Percentiles rank a stretch among this genome's conserved stretches.
phyloP scores from a whole-genome alignment of 2,797 vertebrate species.

The Euphonia xanthogaster region DNA sequence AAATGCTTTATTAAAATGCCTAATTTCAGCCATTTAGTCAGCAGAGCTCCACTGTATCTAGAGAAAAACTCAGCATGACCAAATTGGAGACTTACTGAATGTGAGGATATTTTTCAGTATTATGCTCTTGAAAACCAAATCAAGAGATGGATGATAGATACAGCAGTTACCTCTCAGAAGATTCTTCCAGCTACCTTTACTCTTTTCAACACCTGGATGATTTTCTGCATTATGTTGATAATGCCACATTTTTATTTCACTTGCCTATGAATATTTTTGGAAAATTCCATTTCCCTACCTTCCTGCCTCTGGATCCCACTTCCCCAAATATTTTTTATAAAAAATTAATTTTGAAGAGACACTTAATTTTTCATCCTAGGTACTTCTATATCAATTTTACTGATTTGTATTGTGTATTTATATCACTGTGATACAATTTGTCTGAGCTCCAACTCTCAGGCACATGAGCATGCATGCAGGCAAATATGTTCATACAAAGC shows the following conservation, averaged over 20 bases:
- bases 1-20: background rate
- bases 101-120: background rate
- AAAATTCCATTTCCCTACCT: background rate
- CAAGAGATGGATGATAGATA: background rate
- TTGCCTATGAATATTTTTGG: background rate
- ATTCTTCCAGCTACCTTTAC: background rate
- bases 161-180: background rate
- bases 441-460: background rate
- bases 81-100: background rate
- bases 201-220: background rate
- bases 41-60: background rate
- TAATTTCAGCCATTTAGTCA: background rate
- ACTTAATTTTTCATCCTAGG: background rate
- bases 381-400: background rate
- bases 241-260: background rate
- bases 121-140: background rate
- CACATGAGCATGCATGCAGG: background rate
- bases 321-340: background rate
- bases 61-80: background rate
- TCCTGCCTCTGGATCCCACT: background rate
- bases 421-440: background rate
- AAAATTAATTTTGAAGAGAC: background rate
- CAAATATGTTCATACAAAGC: background rate
- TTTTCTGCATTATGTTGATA: background rate
- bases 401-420: background rate